Conservation (phyloP, 2,888 invertebrate genomes). For the Spilosoma lubricipeda region DNA sequence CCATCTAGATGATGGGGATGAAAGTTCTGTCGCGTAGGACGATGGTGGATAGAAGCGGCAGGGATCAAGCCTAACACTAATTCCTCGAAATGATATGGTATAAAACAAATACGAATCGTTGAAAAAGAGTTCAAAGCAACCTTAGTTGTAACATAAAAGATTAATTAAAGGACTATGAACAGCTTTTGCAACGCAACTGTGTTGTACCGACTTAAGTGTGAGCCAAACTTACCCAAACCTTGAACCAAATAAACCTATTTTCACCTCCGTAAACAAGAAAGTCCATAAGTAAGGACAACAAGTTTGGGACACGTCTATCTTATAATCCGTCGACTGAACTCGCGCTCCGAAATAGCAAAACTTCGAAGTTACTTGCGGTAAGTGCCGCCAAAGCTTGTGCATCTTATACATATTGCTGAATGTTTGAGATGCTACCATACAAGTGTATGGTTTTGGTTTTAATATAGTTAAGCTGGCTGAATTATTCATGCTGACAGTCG, state of each 20-base stretch:
- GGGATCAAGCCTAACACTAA: too few species aligned
- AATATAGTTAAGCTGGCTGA: too few species aligned
- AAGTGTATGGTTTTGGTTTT: not conserved
- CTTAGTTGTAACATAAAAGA: too few species aligned
- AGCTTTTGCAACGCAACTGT: not conserved
- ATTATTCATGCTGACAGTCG: not conserved
- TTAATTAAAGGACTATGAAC: not conserved
- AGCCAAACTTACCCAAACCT: too few species aligned
- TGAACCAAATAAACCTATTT: constrained; percentile 10
- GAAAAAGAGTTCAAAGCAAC: too few species aligned
- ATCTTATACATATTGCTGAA: constrained; percentile 7
- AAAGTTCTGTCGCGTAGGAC: too few species aligned
- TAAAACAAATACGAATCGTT: too few species aligned
- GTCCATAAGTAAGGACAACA: not conserved
- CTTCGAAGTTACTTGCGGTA: constrained; percentile 21
- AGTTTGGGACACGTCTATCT: constrained; percentile 12
- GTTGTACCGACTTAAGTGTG: not conserved
- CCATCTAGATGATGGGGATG: too few species aligned
- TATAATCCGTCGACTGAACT: constrained; percentile 23
- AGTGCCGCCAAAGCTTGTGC: constrained; percentile 7
- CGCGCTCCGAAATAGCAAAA: constrained; percentile 35
- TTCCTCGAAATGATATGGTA: too few species aligned
- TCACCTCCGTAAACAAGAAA: constrained; percentile 9
- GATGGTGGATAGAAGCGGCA: too few species aligned
- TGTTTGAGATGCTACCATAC: not conserved